Conservation (phyloP, 2,888 invertebrate genomes). For the Nasonovia ribisnigri region DNA sequence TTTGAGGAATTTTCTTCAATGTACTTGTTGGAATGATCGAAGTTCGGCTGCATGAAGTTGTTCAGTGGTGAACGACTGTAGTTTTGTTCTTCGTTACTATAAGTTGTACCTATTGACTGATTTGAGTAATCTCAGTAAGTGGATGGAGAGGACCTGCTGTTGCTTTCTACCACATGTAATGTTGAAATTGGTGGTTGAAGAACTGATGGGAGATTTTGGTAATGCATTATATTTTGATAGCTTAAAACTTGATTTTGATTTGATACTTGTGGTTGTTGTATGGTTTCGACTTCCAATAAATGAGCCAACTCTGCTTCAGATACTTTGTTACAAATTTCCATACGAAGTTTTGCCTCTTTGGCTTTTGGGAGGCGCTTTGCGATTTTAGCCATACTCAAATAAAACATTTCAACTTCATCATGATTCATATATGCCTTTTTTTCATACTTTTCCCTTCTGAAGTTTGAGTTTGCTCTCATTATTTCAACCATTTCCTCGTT, state of each 20-base stretch:
- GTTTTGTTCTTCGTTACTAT: background rate
- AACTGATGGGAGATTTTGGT: background rate
- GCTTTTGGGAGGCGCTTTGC: conserved; percentile 58
- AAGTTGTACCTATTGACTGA: background rate
- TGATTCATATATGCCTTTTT: background rate
- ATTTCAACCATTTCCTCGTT: background rate
- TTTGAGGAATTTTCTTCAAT: background rate
- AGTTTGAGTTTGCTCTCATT: background rate
- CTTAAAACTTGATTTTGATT: background rate
- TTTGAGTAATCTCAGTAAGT: background rate
- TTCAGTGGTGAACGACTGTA: background rate
- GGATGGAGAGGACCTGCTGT: background rate
- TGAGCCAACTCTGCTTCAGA: conserved; percentile 60
- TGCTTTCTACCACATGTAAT: background rate
- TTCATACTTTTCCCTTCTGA: background rate
- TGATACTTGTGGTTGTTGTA: background rate
- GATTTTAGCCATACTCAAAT: conserved; percentile 66
- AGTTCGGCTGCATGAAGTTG: background rate
- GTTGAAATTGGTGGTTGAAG: background rate
- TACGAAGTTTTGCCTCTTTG: conserved; percentile 64
- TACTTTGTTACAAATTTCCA: conserved; percentile 55
- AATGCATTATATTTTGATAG: background rate
- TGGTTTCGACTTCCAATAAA: background rate
- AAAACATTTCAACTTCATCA: conserved; percentile 66
- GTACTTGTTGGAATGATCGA: background rate